Evolutionary conservation across 2,797 vertebrate genomes (phyloP).

Genomic region (Myotis vivesi): DNA sequence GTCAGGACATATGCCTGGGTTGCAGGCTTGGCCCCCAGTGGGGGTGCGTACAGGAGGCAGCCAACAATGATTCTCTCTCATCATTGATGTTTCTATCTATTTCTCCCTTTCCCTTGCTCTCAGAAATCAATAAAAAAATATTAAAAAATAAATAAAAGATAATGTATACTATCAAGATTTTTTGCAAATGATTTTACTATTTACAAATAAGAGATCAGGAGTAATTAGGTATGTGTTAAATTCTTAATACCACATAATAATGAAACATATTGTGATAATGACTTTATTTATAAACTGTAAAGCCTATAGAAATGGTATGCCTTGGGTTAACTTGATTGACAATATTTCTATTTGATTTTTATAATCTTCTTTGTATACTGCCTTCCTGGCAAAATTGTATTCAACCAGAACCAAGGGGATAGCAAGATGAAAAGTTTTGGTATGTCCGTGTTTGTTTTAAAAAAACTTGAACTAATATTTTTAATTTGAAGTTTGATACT

Average conservation of each 20-base stretch:
- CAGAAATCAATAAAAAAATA: not conserved
- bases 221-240: not conserved
- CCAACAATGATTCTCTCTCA: no score
- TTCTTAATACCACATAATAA: not conserved
- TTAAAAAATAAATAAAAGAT: not conserved
- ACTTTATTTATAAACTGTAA: not conserved
- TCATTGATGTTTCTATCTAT: no score
- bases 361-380: not conserved
- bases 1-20: no score
- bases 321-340: conserved; percentile 7
- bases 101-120: no score
- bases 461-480: conserved; percentile 34
- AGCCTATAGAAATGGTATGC: conserved; percentile 13
- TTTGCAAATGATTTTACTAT: not conserved
- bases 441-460: conserved; percentile 1
- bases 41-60: no score
- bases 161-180: not conserved
- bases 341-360: conserved; percentile 15
- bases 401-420: conserved; percentile 1
- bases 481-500: not conserved
- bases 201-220: conserved; percentile 1
- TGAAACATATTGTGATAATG: not conserved
- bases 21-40: no score
- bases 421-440: not conserved
- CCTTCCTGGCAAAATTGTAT: conserved; percentile 9